These are phyloP conservation scores for Sphyrna mokarran DNA, from an alignment of 2,113 vertebrate species.

Conservation along the genomic window DNA sequence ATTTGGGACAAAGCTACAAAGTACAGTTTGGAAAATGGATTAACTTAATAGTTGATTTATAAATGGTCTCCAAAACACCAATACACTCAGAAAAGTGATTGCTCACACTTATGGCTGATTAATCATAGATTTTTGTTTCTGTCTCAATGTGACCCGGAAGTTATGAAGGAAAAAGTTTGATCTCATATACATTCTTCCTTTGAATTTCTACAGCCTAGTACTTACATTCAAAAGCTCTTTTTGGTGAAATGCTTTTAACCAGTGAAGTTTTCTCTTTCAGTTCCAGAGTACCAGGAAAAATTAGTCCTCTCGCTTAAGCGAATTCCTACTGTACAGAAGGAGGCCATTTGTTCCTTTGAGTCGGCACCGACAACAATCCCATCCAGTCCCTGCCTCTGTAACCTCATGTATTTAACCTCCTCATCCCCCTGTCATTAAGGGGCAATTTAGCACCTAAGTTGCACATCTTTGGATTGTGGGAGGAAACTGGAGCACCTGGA, in stretches of 20 bases:
- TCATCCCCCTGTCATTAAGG: no score
- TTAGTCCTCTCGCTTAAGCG: not conserved
- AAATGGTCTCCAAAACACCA: not conserved
- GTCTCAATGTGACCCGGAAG: no score
- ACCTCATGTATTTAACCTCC: no score
- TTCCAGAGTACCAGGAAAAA: not conserved
- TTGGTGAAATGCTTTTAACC: not conserved
- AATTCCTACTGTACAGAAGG: no score
- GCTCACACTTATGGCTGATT: not conserved
- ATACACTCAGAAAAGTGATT: not conserved
- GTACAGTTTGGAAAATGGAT: not conserved
- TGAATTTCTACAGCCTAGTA: not conserved
- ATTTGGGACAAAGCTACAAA: not conserved
- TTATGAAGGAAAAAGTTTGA: not conserved
- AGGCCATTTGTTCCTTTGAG: no score
- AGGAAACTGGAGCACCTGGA: no score
- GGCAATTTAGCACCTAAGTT: no score
- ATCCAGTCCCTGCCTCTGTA: no score
- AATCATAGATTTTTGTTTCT: not conserved
- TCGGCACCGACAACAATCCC: no score
- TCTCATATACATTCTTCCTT: not conserved
- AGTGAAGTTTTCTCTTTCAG: not conserved
- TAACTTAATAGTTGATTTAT: slow-evolving; percentile 12
- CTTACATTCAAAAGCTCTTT: not conserved
- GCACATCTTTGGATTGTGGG: no score